These are phyloP conservation scores for Platycheirus albimanus DNA, from an alignment of 2,888 invertebrate species.

Conservation along the genomic window DNA sequence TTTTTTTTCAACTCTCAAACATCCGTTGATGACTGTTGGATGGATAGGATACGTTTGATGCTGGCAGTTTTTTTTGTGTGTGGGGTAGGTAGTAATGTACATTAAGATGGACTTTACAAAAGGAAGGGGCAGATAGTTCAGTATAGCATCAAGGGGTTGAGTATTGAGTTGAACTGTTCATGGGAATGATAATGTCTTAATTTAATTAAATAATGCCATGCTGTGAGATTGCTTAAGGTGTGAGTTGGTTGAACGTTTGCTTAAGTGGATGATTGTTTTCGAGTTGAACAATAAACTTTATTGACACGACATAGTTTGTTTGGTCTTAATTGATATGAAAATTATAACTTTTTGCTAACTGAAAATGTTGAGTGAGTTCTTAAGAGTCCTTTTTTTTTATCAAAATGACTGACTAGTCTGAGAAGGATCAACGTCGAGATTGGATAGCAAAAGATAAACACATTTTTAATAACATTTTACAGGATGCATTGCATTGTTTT, in stretches of 20 bases:
- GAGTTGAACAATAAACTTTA: slow-evolving; percentile 2
- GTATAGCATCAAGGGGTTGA: slow-evolving; percentile 5
- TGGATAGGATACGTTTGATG: slow-evolving; percentile 8
- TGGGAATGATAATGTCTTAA: slow-evolving; percentile 50
- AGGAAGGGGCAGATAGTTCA: too few relatives aligned
- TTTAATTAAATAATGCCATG: slow-evolving; percentile 57
- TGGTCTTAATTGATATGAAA: slow-evolving; percentile 20
- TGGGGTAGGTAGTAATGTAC: slow-evolving; percentile 24
- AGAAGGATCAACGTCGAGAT: too few relatives aligned
- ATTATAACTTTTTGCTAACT: background rate
- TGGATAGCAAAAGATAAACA: too few relatives aligned
- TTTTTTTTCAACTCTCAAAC: slow-evolving; percentile 17
- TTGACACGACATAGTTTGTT: slow-evolving; percentile 7
- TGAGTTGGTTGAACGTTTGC: slow-evolving; percentile 29
- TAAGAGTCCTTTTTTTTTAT: too few relatives aligned
- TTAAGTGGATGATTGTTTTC: slow-evolving; percentile 12
- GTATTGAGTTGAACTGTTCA: slow-evolving; percentile 14
- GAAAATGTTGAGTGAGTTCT: too few relatives aligned
- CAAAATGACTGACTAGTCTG: too few relatives aligned
- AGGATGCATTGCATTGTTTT: too few relatives aligned
- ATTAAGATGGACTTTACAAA: slow-evolving; percentile 20
- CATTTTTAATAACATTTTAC: too few relatives aligned
- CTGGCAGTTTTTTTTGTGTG: too few relatives aligned
- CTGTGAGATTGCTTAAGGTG: slow-evolving; percentile 42
- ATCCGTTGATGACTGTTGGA: slow-evolving; percentile 51